A percentile compares a stretch with the other conserved stretches of the same genome.
Conservation (phyloP, 2,797 vertebrate genomes). For the Toxotes lorentzi region DNA sequence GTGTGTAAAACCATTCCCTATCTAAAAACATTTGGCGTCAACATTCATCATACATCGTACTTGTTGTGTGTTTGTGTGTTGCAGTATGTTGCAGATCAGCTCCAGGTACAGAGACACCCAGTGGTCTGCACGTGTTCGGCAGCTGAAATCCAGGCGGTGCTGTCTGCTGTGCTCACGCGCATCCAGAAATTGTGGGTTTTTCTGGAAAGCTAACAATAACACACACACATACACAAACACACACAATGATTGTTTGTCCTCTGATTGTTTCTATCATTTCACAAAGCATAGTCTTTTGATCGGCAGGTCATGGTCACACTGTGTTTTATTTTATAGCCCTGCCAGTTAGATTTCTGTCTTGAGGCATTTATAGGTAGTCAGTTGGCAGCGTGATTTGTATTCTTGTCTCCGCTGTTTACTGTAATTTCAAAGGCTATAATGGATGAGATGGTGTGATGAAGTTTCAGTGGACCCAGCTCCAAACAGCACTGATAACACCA, state of each 20-base stretch:
- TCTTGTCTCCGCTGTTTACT: not conserved
- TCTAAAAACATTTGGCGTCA: not conserved
- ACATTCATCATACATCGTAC: not conserved
- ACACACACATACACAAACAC: constrained; percentile 16
- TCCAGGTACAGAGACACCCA: constrained; percentile 93
- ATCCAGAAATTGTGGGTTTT: constrained; percentile 97
- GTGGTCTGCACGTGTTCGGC: constrained; percentile 95
- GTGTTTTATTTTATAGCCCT: not conserved
- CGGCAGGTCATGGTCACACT: not conserved
- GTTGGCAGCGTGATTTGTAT: not conserved
- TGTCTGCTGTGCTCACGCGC: constrained; percentile 93
- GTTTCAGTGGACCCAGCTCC: not conserved
- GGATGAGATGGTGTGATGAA: not conserved
- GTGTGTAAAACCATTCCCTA: not conserved
- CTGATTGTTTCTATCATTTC: constrained; percentile 1
- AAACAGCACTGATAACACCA: not conserved
- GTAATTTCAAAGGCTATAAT: not conserved
- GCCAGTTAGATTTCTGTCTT: not conserved
- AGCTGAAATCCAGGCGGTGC: constrained; percentile 95
- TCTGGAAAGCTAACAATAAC: not conserved
- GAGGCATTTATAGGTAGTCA: not conserved
- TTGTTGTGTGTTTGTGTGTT: not conserved
- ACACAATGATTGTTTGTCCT: constrained; percentile 7
- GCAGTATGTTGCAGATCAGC: constrained; percentile 94
- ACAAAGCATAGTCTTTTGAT: not conserved